phyloP scores from a whole-genome alignment of 2,888 invertebrate genomes.

The Xanthorhoe designata region DNA sequence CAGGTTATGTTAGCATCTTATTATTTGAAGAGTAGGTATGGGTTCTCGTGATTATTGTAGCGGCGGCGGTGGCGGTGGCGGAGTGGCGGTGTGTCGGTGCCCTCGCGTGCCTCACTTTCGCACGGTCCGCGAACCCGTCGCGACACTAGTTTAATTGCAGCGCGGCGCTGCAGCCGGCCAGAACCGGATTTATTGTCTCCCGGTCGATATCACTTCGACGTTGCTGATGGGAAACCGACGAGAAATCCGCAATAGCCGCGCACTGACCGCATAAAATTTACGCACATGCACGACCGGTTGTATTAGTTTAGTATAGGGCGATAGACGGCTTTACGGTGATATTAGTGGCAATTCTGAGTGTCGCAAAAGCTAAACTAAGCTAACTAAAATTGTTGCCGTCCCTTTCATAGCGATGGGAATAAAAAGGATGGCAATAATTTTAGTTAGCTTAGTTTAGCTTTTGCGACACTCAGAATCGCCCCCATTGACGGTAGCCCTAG shows the following conservation, averaged over 20 bases:
- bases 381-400: too few relatives aligned
- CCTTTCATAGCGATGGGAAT: too few relatives aligned
- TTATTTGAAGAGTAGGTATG: constrained; percentile 10
- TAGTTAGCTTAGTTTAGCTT: too few relatives aligned
- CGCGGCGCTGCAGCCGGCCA: constrained; percentile 64
- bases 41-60: constrained; percentile 5
- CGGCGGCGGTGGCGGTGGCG: neutral
- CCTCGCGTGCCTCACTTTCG: constrained; percentile 78
- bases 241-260: constrained; percentile 59
- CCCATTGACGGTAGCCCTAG: constrained; percentile 46
- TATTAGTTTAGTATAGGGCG: constrained; percentile 25
- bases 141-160: constrained; percentile 84
- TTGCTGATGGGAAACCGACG: constrained; percentile 62
- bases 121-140: constrained; percentile 76
- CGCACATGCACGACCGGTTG: constrained; percentile 38
- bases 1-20: constrained; percentile 19
- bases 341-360: too few relatives aligned
- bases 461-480: too few relatives aligned
- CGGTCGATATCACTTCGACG: constrained; percentile 72
- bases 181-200: constrained; percentile 84
- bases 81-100: constrained; percentile 42
- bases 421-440: too few relatives aligned
- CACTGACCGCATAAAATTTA: constrained; percentile 47
- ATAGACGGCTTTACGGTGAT: constrained; percentile 40
- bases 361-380: too few relatives aligned